Evolutionary conservation across 2,888 invertebrate genomes (phyloP).

Genomic region (Gnatocerus cornutus): DNA sequence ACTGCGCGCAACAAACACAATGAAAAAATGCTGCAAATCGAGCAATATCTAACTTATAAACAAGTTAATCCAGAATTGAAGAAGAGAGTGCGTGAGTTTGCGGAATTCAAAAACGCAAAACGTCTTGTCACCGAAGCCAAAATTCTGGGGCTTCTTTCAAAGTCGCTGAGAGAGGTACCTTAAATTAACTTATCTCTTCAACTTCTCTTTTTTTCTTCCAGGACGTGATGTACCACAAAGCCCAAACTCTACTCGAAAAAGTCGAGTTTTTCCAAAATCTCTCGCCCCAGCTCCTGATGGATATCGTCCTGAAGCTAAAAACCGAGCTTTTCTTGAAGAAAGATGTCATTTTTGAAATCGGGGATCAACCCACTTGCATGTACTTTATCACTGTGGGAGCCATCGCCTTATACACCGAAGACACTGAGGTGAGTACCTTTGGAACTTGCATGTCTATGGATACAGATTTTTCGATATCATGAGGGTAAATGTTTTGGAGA

Average conservation of each 20-base stretch:
- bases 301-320: background rate
- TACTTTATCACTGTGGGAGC: background rate
- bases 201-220: background rate
- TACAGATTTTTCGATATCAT: too few species aligned
- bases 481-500: too few species aligned
- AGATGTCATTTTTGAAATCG: background rate
- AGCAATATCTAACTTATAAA: conserved; percentile 69
- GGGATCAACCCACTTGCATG: background rate
- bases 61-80: conserved; percentile 67
- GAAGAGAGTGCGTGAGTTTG: conserved; percentile 66
- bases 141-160: background rate
- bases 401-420: background rate
- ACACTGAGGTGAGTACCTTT: too few species aligned
- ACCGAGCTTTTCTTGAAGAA: background rate
- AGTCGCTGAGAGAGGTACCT: background rate
- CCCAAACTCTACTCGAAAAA: background rate
- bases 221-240: background rate
- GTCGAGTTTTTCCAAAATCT: conserved; percentile 4
- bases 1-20: conserved; percentile 59
- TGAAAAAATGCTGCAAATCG: conserved; percentile 66
- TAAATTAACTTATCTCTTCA: background rate
- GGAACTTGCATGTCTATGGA: too few species aligned
- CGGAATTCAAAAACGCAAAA: conserved; percentile 65
- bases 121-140: conserved; percentile 57
- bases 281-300: background rate